A percentile compares a stretch with the other conserved stretches of the same genome.
These are phyloP conservation scores for Eristalis pertinax DNA, from an alignment of 2,888 invertebrate species.

Conservation along the genomic window DNA sequence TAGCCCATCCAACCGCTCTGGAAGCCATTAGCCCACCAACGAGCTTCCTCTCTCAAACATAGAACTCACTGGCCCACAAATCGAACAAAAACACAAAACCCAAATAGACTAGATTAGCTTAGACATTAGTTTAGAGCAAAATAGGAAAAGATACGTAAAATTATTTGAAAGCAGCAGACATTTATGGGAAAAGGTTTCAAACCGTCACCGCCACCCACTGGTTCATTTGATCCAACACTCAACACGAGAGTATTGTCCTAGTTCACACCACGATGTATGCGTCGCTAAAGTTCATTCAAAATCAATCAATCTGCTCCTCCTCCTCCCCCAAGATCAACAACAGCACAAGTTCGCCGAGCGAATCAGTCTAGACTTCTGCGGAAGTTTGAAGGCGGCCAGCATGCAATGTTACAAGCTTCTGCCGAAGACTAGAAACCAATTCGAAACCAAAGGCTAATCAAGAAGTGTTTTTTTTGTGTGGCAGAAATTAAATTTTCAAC, in stretches of 20 bases:
- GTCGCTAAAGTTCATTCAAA: constrained; percentile 56
- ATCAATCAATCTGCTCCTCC: constrained; percentile 12
- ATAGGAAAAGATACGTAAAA: neutral
- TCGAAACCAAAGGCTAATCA: constrained; percentile 42
- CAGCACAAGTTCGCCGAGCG: neutral
- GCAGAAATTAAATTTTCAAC: neutral
- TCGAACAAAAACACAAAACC: neutral
- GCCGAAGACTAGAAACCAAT: neutral
- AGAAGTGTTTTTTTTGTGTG: constrained; percentile 41
- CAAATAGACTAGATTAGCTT: no score
- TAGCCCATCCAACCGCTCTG: neutral
- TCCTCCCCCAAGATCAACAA: neutral
- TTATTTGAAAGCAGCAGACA: neutral
- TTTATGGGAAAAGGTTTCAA: neutral
- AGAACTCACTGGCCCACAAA: constrained; percentile 11
- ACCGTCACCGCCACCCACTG: constrained; percentile 11
- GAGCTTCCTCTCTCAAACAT: neutral
- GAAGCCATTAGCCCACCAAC: neutral
- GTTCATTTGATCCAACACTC: neutral
- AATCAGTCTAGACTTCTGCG: neutral
- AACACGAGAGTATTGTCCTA: constrained; percentile 45
- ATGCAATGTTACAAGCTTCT: neutral
- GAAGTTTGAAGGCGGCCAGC: neutral
- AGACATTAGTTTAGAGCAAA: neutral
- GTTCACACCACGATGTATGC: constrained; percentile 71